A percentile compares a stretch with the other conserved stretches of the same genome.
Evolutionary conservation across 2,888 invertebrate species (phyloP).

Genomic region (Harmothoe impar): DNA sequence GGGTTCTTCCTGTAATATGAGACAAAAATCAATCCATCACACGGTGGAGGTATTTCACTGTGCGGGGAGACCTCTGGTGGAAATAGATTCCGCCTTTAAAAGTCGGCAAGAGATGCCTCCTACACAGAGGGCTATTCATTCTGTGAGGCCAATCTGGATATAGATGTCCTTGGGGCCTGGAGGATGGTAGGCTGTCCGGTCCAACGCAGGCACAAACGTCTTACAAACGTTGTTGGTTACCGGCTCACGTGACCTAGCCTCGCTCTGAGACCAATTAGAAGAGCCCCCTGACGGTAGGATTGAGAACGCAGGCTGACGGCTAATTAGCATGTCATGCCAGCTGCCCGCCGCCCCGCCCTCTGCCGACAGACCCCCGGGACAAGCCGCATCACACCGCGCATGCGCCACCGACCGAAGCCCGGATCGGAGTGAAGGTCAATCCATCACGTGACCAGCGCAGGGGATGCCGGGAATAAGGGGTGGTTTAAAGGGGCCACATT

Average conservation of each 20-base stretch:
- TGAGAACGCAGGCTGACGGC: conserved; percentile 35
- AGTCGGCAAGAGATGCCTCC: not conserved
- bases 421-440: conserved; percentile 37
- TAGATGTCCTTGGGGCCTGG: conserved; percentile 3
- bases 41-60: not conserved
- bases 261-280: conserved; percentile 36
- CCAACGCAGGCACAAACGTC: not conserved
- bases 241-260: conserved; percentile 24
- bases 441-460: conserved; percentile 22
- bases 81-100: not conserved
- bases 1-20: not conserved
- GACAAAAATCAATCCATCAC: not conserved
- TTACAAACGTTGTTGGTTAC: conserved; percentile 29
- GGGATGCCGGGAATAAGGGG: conserved; percentile 1
- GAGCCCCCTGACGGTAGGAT: conserved; percentile 20
- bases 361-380: conserved; percentile 17
- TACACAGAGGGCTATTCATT: conserved; percentile 19
- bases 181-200: not conserved
- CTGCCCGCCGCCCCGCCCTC: not conserved
- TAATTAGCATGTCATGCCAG: conserved; percentile 30
- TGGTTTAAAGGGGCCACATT: not conserved
- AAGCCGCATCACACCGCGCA: not conserved
- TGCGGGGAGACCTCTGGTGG: not conserved
- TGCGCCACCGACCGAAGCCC: not conserved
- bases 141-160: conserved; percentile 13